Evolutionary conservation across 2,888 invertebrate species (phyloP), one percentile per base, ranked within the genome.

Genomic region (Drosophila prolongata): DNA sequence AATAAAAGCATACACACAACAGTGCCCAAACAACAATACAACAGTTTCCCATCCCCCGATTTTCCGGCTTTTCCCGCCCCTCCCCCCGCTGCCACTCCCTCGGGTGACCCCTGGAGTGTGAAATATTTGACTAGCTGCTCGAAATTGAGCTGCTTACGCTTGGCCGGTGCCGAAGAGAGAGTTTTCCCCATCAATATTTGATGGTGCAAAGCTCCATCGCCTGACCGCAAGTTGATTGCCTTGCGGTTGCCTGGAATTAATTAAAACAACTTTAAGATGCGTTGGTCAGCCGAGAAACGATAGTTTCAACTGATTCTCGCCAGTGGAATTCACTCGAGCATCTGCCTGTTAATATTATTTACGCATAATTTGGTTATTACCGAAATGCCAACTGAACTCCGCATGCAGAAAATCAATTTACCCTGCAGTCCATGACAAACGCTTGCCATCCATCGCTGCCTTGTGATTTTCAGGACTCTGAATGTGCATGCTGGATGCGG

Each of bases 311-410:
- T 38, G 35, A 19, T 35, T 16, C 16, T 52, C 24, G 11, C n/a
- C 16, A 43, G 24, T 35, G 42, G 8, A 44, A 47, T 60, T n/a
- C 44, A 49, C 14, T 24, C 47, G 43, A 49, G 37, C 42, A 34
- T 47, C 19, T 38, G 34, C 35, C 50, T 42, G 40, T 19, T 65
- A 72, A 73, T 66, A 73, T 71, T 72, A 73, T 84, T 80, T 77
- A 66, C 77, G 64, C 60, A 73, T 76, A 79, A 77, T 83, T 80
- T 72, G 74, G 73, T 73, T 86, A 79, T 83, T 79, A 70, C 75
- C 57, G 58, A 64, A 61, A 56, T 53, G 72, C 42, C 65, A 60
- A 34, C 57, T 42, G 50, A 78, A 65, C 65, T 70, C 67, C 73
- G 79, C 30, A 24, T 64, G 60, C 58, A 57, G 46, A 64, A 79